A percentile compares a stretch with the other conserved stretches of the same genome.
Conservation (phyloP, 30 jellyfish, hydroid and myxozoan species). For the Aurelia sp. region DNA sequence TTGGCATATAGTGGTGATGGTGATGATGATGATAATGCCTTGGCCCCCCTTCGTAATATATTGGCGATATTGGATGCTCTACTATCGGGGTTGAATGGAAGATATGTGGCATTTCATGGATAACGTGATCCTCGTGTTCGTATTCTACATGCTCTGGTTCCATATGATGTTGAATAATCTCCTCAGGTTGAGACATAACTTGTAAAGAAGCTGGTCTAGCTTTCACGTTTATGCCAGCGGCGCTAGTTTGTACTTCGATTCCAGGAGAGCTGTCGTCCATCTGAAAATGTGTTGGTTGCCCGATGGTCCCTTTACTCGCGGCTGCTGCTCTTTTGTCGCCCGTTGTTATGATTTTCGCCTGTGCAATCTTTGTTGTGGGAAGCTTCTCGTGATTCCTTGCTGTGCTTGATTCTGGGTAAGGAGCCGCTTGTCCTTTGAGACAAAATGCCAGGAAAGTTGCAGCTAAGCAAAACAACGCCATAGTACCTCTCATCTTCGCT, state of each 20-base stretch:
- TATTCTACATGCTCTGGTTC: slow-evolving; percentile 5
- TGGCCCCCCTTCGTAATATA: background rate
- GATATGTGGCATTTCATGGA: slow-evolving; percentile 13
- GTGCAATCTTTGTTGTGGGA: background rate
- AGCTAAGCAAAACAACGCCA: too few species aligned
- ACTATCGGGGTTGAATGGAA: slow-evolving; percentile 3
- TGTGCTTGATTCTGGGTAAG: too few species aligned
- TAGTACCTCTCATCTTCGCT: too few species aligned
- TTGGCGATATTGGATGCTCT: slow-evolving; percentile 12
- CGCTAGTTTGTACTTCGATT: slow-evolving; percentile 39
- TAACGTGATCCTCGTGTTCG: background rate
- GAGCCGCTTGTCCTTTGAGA: too few species aligned
- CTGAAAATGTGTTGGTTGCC: slow-evolving; percentile 65
- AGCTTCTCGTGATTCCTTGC: too few species aligned
- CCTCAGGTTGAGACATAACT: slow-evolving; percentile 52
- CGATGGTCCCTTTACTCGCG: slow-evolving; percentile 1
- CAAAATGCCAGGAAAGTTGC: too few species aligned
- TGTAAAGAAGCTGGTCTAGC: slow-evolving; percentile 60
- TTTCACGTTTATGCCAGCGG: slow-evolving; percentile 41
- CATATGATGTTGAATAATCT: background rate
- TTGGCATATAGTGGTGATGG: too few species aligned
- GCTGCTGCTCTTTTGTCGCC: slow-evolving; percentile 2
- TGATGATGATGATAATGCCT: too few species aligned
- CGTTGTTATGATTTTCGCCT: background rate
- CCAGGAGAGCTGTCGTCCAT: slow-evolving; percentile 66